Percentiles rank a stretch among this genome's conserved stretches.
These are phyloP conservation scores for Sceloporus tristichus DNA, from an alignment of 2,113 vertebrate genomes.

Conservation along the genomic window DNA sequence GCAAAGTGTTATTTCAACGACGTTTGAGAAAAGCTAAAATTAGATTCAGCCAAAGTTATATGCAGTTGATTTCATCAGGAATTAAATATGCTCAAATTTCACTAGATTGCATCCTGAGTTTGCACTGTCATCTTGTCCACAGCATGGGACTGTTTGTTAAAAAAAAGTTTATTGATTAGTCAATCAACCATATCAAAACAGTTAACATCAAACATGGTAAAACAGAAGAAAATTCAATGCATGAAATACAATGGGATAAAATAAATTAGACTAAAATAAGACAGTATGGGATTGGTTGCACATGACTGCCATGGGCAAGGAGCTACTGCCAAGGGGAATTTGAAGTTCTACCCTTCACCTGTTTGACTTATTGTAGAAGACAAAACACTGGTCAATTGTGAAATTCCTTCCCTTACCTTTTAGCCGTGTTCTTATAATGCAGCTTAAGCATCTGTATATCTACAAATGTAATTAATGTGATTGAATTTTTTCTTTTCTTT, in stretches of 20 bases:
- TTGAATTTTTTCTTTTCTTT: slow-evolving; percentile 63
- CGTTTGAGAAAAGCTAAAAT: neutral
- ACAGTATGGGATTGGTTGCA: neutral
- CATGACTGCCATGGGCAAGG: neutral
- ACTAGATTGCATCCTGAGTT: neutral
- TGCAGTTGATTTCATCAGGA: too few relatives aligned
- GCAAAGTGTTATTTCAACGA: neutral
- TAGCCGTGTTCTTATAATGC: slow-evolving; percentile 3
- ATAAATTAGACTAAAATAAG: too few relatives aligned
- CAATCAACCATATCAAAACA: too few relatives aligned
- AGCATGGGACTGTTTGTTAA: neutral
- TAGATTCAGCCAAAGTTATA: neutral
- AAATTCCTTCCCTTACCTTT: slow-evolving; percentile 48
- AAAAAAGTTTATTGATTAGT: too few relatives aligned
- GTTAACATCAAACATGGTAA: too few relatives aligned
- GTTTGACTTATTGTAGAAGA: fast-evolving
- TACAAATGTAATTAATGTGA: slow-evolving; percentile 60
- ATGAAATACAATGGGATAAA: too few relatives aligned
- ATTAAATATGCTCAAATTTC: neutral
- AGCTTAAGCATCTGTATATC: slow-evolving; percentile 53
- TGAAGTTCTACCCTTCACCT: slow-evolving; percentile 3
- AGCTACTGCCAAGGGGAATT: neutral
- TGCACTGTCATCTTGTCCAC: too few relatives aligned
- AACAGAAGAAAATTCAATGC: too few relatives aligned
- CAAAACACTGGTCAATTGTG: fast-evolving